Percentiles rank a stretch among this genome's conserved stretches.
These are phyloP conservation scores for Acanthopleura granulata DNA, from an alignment of 2,888 invertebrate species.

Conservation along the genomic window DNA sequence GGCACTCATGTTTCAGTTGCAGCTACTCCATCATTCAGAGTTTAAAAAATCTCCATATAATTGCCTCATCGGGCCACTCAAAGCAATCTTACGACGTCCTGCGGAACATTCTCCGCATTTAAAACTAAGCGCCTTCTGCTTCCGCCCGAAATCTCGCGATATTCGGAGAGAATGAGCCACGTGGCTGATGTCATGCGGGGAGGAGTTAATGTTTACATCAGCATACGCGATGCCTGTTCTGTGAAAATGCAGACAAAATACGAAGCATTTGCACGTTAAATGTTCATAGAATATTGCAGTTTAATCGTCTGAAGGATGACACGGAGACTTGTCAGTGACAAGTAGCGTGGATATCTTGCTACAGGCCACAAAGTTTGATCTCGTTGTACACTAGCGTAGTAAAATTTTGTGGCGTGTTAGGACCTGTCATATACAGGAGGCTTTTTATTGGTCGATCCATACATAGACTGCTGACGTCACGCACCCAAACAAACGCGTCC, in stretches of 20 bases:
- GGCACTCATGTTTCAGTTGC: no score
- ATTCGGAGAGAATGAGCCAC: background rate
- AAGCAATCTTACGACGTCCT: no score
- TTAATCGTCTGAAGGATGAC: no score
- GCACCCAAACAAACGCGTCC: slow-evolving; percentile 17
- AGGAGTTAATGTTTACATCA: slow-evolving; percentile 11
- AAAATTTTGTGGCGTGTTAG: background rate
- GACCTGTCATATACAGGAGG: background rate
- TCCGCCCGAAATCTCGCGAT: background rate
- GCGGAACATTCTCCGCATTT: background rate
- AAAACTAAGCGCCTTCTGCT: slow-evolving; percentile 5
- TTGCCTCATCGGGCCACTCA: no score
- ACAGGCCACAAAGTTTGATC: no score
- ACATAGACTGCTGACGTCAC: background rate
- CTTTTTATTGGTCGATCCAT: background rate
- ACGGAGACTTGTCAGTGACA: no score
- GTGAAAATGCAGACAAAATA: background rate
- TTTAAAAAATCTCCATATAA: no score
- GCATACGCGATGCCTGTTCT: slow-evolving; percentile 1
- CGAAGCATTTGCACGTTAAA: no score
- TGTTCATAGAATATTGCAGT: no score
- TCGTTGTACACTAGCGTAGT: background rate
- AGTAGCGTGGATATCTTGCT: no score
- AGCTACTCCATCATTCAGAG: no score
- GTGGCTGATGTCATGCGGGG: slow-evolving; percentile 1